Evolutionary conservation across 2,797 vertebrate genomes (phyloP), one percentile per base, ranked within the genome.

Genomic region (Leuciscus waleckii): DNA sequence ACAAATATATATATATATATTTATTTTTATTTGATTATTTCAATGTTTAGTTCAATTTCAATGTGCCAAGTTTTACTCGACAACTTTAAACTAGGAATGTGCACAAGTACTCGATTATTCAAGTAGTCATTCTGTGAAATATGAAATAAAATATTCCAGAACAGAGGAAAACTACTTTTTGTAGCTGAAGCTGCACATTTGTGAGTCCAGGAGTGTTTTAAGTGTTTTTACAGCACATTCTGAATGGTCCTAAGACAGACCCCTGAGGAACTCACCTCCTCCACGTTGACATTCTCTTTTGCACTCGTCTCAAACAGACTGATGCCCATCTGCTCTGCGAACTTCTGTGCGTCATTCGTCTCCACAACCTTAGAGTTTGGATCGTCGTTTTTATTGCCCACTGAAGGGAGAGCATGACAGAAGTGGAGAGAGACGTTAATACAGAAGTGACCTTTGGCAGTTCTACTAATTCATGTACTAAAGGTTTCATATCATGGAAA

Each of bases 331-430:
- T 99, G 98, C 90, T 97, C 98, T 0, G 98, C 98, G 87, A 99
- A 99, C 92, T 99, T 99, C 94, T 98, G 97, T 9, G 98, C 98
- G 8, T 99, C 98, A 87, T 97, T 97, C 1, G 97, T 99, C 95
- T 99, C 98, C 78, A 99, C 98, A 90, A 99, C 98, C 93, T 99
- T 99, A 82, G 97, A 96, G 91, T 97, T 97, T 2, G 98, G 98
- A 91, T 99, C 98, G 9, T 99, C 98, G 3, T 99, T 99, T 93
- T 99, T 99, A 92, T 99, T 99, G 83, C 98, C 98, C 95, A 99
- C 98, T 99, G 76, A 54, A 0, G 43, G 39, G 37, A 75, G 39
- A 63, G 73, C 17, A 46, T 9, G 26, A 49, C 29, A 75, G 2
- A 14, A 41, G 21, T 4, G 26, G n/a, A 83, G 16, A 68, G 17